Conservation (phyloP, 92 coral and sea anemone species). For the Palythoa grandis region DNA sequence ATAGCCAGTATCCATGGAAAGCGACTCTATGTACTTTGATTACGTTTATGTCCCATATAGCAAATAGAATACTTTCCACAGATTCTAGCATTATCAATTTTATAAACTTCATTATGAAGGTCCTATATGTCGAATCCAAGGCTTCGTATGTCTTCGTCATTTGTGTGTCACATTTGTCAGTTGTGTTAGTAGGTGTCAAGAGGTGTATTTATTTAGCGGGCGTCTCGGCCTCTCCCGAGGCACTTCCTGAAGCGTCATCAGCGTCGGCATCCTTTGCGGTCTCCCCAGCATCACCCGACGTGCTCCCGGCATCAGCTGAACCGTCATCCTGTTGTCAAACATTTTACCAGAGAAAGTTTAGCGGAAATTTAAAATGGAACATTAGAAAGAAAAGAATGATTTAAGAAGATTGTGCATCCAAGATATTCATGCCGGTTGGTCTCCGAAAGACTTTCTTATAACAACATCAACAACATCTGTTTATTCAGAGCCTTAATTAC, state of each 20-base stretch:
- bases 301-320: constrained; percentile 42
- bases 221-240: constrained; percentile 38
- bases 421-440: too few species aligned
- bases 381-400: too few species aligned
- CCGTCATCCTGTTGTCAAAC: constrained; percentile 32
- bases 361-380: too few species aligned
- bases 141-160: constrained; percentile 6
- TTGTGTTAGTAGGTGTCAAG: not conserved
- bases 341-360: not conserved
- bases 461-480: too few species aligned
- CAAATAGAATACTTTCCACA: constrained; percentile 11
- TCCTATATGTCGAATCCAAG: not conserved
- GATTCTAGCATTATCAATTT: not conserved
- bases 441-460: too few species aligned
- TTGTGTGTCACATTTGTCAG: not conserved
- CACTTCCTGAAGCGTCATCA: constrained; percentile 37
- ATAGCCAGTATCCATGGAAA: constrained; percentile 2
- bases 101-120: constrained; percentile 18
- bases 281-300: constrained; percentile 39
- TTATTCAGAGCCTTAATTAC: too few species aligned
- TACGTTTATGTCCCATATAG: constrained; percentile 7
- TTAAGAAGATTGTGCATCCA: too few species aligned
- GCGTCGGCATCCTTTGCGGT: constrained; percentile 24
- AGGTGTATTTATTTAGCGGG: constrained; percentile 20
- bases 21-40: constrained; percentile 5